Evolutionary conservation across 1,140 invertebrate genomes (phyloP).

Genomic region (Aphelinus certus): DNA sequence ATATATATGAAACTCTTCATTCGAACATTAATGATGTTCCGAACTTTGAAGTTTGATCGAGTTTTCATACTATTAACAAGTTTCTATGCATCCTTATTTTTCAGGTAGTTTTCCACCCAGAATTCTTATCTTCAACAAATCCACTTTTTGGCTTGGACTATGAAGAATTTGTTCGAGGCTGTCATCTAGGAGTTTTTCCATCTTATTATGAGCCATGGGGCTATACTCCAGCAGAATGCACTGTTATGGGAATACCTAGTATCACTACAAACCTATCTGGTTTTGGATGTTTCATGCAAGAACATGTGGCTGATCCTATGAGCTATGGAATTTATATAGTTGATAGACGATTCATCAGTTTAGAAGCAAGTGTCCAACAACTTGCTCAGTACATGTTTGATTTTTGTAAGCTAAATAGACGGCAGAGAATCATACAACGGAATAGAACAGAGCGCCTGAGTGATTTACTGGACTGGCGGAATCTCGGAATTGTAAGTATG

Average conservation of each 20-base stretch:
- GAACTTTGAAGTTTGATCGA: too few species aligned
- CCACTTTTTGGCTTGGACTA: slow-evolving; percentile 98
- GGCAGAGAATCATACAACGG: slow-evolving; percentile 97
- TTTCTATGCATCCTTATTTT: too few species aligned
- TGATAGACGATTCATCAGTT: slow-evolving; percentile 86
- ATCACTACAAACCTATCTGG: slow-evolving; percentile 97
- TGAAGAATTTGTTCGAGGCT: slow-evolving; percentile 98
- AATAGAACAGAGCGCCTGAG: slow-evolving; percentile 97
- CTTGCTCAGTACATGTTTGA: slow-evolving; percentile 95
- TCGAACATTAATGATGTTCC: too few species aligned
- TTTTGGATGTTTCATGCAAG: slow-evolving; percentile 99
- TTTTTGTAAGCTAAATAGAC: slow-evolving; percentile 88
- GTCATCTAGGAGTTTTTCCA: slow-evolving; percentile 98
- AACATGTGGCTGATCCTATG: slow-evolving; percentile 97
- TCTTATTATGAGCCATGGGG: slow-evolving; percentile 99
- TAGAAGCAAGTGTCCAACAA: slow-evolving; percentile 93
- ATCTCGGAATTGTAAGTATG: slow-evolving; percentile 87
- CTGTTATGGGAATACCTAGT: slow-evolving; percentile 99
- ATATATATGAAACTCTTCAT: too few species aligned
- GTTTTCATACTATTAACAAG: too few species aligned
- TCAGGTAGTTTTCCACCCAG: slow-evolving; percentile 97
- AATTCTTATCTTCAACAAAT: slow-evolving; percentile 98
- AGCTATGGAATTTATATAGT: slow-evolving; percentile 99
- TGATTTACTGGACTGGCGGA: slow-evolving; percentile 98
- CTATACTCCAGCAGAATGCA: slow-evolving; percentile 99